Evolutionary conservation across 2,888 invertebrate genomes (phyloP), one percentile per base, ranked within the genome.

Genomic region (Latrodectus elegans): DNA sequence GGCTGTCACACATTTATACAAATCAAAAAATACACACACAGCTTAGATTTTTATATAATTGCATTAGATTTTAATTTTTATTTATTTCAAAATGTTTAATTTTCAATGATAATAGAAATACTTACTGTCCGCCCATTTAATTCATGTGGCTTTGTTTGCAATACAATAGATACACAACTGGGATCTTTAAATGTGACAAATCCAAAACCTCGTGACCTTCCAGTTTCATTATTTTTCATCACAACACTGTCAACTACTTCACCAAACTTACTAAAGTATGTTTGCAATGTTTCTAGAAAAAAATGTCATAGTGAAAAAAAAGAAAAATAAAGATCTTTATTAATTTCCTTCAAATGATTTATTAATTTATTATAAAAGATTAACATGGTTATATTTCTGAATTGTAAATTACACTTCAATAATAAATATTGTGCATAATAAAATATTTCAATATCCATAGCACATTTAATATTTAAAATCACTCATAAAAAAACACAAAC

Each of bases 181-280:
- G 97, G 97, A 93, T 98, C 98, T 89, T 97, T 96, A 93, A 98
- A 99, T 87, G 98, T 98, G 84, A 99, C 97, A 93, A 99, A 99
- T 76, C 98, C 98, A 93, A 99, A 99, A 89, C 98, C 98, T 91
- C 98, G 94, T 81, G 98, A 98, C 91, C 98, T 95, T 14, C 98
- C 98, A 70, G 98, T 97, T 93, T 97, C 97, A 92, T 96, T 97
- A 93, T 98, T 98, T 93, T 97, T 98, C 98, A 99, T 99, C 90
- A 99, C 98, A 90, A 98, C 97, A 92, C 98, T 97, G 93, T 99
- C 98, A 91, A 98, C 96, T 79, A 99, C 97, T 92, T 98, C 98
- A 87, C 98, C 98, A 93, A 97, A 99, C 90, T 97, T 95, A 91
- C 96, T 95, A 92, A 98, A 99, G 93, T 97, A 98, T 90, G 96